Evolutionary conservation across 2,113 vertebrate species (phyloP).

Genomic region (cat (Felis catus)): DNA sequence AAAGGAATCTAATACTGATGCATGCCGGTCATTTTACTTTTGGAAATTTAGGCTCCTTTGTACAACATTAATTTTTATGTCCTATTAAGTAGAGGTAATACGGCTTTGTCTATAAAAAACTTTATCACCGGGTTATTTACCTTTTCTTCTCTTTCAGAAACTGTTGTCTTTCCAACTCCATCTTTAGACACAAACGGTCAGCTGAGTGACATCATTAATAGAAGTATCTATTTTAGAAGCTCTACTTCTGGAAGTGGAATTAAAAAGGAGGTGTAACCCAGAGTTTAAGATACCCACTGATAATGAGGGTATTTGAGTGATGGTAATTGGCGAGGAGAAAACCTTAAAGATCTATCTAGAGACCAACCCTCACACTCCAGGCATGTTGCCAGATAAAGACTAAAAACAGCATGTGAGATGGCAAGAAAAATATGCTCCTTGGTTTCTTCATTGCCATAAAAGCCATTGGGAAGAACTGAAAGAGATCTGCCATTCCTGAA

Average conservation of each 20-base stretch:
- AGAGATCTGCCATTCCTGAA: neutral
- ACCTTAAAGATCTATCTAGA: slow-evolving; percentile 66
- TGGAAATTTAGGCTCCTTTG: neutral
- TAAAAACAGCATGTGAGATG: slow-evolving; percentile 35
- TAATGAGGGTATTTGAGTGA: slow-evolving; percentile 57
- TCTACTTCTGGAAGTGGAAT: slow-evolving; percentile 38
- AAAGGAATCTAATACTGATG: neutral
- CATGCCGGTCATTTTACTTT: neutral
- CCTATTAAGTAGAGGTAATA: neutral
- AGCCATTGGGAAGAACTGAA: slow-evolving; percentile 5
- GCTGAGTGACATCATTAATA: slow-evolving; percentile 11
- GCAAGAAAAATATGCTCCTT: slow-evolving; percentile 52
- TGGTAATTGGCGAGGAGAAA: slow-evolving; percentile 68
- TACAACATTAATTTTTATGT: neutral
- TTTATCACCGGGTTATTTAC: slow-evolving; percentile 5
- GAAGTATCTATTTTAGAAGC: slow-evolving; percentile 58
- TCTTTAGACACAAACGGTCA: slow-evolving; percentile 48
- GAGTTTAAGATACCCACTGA: slow-evolving; percentile 28
- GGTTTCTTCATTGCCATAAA: slow-evolving; percentile 51
- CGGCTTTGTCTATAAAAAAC: neutral
- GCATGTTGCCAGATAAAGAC: slow-evolving; percentile 69
- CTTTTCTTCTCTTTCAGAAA: slow-evolving; percentile 52
- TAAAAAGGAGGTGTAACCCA: slow-evolving; percentile 61
- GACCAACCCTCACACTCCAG: slow-evolving; percentile 61
- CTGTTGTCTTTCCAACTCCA: neutral